Conservation (phyloP, 2,113 vertebrate genomes). For the Hyla sarda region DNA sequence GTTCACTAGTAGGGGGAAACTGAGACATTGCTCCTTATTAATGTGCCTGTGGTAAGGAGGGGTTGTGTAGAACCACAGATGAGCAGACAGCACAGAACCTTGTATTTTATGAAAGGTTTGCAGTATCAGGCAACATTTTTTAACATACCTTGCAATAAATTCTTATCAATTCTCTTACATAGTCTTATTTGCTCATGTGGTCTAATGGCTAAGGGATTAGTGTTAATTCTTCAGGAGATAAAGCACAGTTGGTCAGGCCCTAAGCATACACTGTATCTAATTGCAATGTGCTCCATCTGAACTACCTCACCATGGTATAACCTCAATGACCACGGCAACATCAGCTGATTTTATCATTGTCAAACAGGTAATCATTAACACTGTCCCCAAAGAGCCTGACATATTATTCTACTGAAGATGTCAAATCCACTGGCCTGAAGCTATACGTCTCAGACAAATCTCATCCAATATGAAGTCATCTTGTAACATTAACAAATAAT, state of each 20-base stretch:
- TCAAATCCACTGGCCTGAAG: background rate
- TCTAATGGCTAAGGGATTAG: background rate
- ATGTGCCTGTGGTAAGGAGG: no score
- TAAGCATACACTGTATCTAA: background rate
- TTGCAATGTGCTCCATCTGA: background rate
- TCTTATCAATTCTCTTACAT: no score
- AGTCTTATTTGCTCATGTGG: background rate
- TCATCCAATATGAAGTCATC: slow-evolving; percentile 25
- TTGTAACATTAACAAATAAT: slow-evolving; percentile 14
- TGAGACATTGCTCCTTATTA: no score
- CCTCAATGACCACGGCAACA: background rate
- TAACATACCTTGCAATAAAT: no score
- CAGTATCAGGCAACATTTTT: no score
- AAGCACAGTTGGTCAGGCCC: background rate
- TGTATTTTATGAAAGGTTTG: no score
- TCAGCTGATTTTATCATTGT: slow-evolving; percentile 4
- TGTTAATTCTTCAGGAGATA: background rate
- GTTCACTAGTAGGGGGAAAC: background rate
- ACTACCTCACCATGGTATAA: background rate
- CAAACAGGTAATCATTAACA: slow-evolving; percentile 20
- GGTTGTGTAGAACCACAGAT: no score
- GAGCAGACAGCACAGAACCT: no score
- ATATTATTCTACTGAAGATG: background rate
- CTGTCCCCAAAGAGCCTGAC: slow-evolving; percentile 11
- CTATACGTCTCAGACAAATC: slow-evolving; percentile 1